phyloP scores from a whole-genome alignment of 2,113 vertebrate species.

The Alethe castanea region DNA sequence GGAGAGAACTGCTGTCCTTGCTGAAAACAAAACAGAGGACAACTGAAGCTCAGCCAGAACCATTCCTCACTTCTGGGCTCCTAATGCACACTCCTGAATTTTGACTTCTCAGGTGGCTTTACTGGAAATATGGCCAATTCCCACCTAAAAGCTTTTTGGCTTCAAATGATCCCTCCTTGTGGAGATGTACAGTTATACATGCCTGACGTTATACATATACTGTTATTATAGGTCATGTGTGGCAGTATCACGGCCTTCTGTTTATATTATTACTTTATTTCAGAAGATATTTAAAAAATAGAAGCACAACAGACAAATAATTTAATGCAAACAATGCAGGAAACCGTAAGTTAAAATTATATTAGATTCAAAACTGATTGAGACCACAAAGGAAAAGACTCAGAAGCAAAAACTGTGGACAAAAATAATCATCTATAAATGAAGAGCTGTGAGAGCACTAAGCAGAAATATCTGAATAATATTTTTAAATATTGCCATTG shows the following conservation, averaged over 20 bases:
- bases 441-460: background rate
- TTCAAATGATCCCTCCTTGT: background rate
- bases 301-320: background rate
- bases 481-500: background rate
- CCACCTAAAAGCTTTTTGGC: background rate
- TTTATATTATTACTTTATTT: background rate
- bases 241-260: background rate
- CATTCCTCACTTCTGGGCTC: background rate
- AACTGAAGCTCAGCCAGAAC: background rate
- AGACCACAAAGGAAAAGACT: background rate
- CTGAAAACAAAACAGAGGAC: background rate
- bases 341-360: background rate
- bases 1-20: accelerated
- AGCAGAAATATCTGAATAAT: background rate
- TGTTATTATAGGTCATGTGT: background rate
- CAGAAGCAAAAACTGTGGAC: background rate
- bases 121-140: background rate
- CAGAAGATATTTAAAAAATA: background rate
- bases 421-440: background rate
- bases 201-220: background rate
- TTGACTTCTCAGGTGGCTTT: background rate
- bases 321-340: background rate
- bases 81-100: background rate
- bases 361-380: background rate
- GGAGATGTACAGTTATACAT: background rate